A percentile compares a stretch with the other conserved stretches of the same genome.
Conservation (phyloP, 2,888 invertebrate species). For the Cephus pygmeus region DNA sequence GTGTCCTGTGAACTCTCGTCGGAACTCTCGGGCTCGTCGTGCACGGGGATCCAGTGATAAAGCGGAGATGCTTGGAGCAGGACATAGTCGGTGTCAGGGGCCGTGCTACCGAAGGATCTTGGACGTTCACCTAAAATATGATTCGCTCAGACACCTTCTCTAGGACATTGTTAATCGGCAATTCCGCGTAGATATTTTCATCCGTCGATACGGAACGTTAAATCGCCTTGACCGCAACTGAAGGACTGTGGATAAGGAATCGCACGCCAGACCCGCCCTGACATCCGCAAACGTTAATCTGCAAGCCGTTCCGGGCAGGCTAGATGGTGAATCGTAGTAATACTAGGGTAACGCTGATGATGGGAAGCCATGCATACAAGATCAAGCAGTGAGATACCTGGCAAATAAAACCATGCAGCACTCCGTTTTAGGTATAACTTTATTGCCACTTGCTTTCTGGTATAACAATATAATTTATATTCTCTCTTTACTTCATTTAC, state of each 20-base stretch:
- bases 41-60: constrained; percentile 68
- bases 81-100: constrained; percentile 69
- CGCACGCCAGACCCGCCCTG: constrained; percentile 46
- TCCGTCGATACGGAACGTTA: background rate
- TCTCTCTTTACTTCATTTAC: background rate
- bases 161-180: background rate
- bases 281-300: constrained; percentile 38
- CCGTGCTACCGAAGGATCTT: constrained; percentile 62
- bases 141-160: constrained; percentile 12
- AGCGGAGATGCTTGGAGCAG: constrained; percentile 69
- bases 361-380: constrained; percentile 17
- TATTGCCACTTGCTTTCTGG: constrained; percentile 50
- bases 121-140: constrained; percentile 54
- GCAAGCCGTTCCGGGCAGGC: background rate
- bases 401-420: constrained; percentile 21
- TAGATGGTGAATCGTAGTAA: background rate
- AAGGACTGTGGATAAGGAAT: background rate
- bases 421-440: constrained; percentile 47
- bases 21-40: constrained; percentile 60
- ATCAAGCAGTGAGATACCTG: constrained; percentile 12
- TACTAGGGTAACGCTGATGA: background rate
- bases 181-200: background rate
- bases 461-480: constrained; percentile 11
- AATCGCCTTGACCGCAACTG: background rate
- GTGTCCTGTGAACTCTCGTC: constrained; percentile 67